Base-by-base conservation (phyloP, 2,113 vertebrate species). In the Rallus limicola region DNA sequence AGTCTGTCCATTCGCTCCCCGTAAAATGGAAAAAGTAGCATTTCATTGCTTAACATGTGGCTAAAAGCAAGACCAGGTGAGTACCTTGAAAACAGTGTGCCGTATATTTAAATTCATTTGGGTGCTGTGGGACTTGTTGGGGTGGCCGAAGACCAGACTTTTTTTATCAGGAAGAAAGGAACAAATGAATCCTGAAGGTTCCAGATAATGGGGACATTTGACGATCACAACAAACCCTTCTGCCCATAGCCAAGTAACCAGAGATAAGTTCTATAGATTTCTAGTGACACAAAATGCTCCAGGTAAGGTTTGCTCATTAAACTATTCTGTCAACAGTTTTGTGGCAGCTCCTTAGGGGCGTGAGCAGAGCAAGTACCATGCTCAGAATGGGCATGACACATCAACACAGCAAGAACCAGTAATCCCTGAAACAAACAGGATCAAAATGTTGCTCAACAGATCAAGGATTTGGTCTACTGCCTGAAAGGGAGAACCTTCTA, bases 371-470 rank as follows among this genome's bases (percentile, higher is more conserved):
- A 33, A n/a, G 34, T 4, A 36, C 31, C 3, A 5, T 1, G 11
- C 23, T 26, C 33, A 44, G 46, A 56, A 20, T 0, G 16, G 21
- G 15, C 21, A 19, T 9, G 31, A 18, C 80, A 74, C 23, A 23
- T 25, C 31, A 40, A 9, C 20, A 18, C 20, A 31, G 25, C 68
- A 31, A 53, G 25, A 67, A 53, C 20, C 25, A 6, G 38, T 25
- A 1, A 1, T 17, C 68, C 42, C 40, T n/a, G 23, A 24, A 69
- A 58, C 28, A n/a, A 0, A 0, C 8, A 36, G 33, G 31, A 60
- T 31, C 55, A 55, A 42, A 38, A 18, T 19, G 9, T 3, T 36
- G 24, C 56, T 58, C 40, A 29, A 23, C 1, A 31, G 10, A 40
- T 10, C 48, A 59, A 59, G 16, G 13, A 8, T 16, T 4, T 38